Evolutionary conservation across 53 echinoderm and acorn worm species (phyloP).

Genomic region (Paelopatides confundens): DNA sequence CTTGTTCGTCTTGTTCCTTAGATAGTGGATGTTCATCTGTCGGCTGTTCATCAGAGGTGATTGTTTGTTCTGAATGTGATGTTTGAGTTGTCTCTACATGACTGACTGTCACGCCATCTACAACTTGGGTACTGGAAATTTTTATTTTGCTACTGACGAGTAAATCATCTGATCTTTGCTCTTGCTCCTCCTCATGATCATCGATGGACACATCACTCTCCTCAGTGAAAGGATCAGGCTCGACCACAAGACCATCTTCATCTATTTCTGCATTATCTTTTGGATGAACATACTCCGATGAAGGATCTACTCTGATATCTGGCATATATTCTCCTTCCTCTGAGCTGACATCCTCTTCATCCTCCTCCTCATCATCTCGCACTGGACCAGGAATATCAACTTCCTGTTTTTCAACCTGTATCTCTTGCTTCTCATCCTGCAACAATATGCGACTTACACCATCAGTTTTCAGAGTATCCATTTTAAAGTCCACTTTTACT

Average conservation of each 20-base stretch:
- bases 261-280: background rate
- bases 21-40: background rate
- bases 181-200: background rate
- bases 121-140: background rate
- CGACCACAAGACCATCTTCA: conserved; percentile 18
- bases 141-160: background rate
- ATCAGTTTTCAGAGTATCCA: conserved; percentile 12
- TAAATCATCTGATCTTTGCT: background rate
- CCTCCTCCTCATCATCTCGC: background rate
- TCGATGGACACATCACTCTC: conserved; percentile 63
- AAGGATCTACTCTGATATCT: conserved; percentile 57
- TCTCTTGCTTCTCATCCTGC: background rate
- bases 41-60: background rate
- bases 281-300: conserved; percentile 38
- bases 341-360: conserved; percentile 60
- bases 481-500: conserved; percentile 27
- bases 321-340: conserved; percentile 64
- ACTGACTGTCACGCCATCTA: background rate
- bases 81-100: background rate
- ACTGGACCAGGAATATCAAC: background rate
- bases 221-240: conserved; percentile 74
- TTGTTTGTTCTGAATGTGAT: background rate
- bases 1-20: conserved; percentile 29
- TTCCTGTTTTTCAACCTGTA: background rate
- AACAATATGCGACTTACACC: background rate